A percentile compares a stretch with the other conserved stretches of the same genome.
Evolutionary conservation across 2,113 vertebrate genomes (phyloP).

Genomic region (Penelope pileata): DNA sequence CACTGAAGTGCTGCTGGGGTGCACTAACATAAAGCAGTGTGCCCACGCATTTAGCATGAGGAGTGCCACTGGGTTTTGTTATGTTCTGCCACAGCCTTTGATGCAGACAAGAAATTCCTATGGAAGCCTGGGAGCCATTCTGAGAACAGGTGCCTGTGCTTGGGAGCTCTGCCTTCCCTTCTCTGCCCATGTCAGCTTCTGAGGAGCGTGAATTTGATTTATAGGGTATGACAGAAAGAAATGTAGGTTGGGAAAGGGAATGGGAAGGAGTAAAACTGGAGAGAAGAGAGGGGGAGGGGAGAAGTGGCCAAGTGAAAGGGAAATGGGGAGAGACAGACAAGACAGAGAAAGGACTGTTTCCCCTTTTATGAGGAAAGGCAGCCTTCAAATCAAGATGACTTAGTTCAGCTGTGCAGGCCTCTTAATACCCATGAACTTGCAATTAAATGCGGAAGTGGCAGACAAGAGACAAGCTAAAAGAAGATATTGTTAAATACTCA

Average conservation of each 20-base stretch:
- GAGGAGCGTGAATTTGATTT: not conserved
- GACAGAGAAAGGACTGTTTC: constrained; percentile 74
- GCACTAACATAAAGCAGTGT: not conserved
- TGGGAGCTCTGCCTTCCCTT: not conserved
- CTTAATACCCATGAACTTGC: constrained; percentile 88
- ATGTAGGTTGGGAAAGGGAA: not conserved
- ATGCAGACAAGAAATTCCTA: not conserved
- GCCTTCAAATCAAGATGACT: constrained; percentile 49
- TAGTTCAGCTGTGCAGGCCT: constrained; percentile 81
- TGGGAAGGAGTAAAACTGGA: not conserved
- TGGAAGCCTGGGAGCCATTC: not conserved
- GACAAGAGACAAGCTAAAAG: constrained; percentile 83
- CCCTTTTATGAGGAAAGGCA: constrained; percentile 54
- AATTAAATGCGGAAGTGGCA: constrained; percentile 89
- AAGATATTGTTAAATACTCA: constrained; percentile 81
- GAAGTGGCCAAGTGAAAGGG: constrained; percentile 44
- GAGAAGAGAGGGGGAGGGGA: not conserved
- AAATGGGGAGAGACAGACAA: constrained; percentile 36
- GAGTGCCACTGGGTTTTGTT: accelerated
- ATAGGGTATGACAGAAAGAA: not conserved
- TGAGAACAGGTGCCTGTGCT: not conserved
- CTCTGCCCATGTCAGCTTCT: not conserved
- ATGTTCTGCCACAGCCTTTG: not conserved
- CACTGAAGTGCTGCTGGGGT: not conserved
- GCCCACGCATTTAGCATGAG: accelerated